A percentile compares a stretch with the other conserved stretches of the same genome.
These are phyloP conservation scores for Pterostichus niger DNA, from an alignment of 2,888 invertebrate species.

Conservation along the genomic window DNA sequence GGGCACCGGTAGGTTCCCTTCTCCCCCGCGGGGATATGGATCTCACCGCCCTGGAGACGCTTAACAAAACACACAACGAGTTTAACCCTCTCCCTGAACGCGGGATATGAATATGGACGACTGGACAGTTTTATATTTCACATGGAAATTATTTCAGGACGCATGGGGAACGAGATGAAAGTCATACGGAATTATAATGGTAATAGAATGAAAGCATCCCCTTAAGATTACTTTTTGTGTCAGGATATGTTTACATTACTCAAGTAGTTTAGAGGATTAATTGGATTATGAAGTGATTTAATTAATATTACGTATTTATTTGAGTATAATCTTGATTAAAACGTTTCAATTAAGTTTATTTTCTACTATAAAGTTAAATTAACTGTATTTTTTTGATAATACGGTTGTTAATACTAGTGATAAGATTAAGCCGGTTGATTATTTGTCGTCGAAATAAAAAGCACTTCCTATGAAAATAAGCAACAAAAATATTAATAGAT, in stretches of 20 bases:
- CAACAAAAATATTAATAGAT: too few species aligned
- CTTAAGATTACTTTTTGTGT: slow-evolving; percentile 46
- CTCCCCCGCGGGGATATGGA: background rate
- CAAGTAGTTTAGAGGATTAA: background rate
- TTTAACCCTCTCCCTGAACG: background rate
- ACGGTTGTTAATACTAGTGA: too few species aligned
- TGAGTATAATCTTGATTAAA: too few species aligned
- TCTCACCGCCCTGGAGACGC: slow-evolving; percentile 22
- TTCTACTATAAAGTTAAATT: too few species aligned
- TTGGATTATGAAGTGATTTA: too few species aligned
- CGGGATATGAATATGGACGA: slow-evolving; percentile 57
- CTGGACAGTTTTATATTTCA: slow-evolving; percentile 59
- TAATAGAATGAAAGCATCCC: slow-evolving; percentile 47
- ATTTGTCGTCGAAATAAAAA: too few species aligned
- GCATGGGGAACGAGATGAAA: slow-evolving; percentile 6
- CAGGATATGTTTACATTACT: slow-evolving; percentile 34
- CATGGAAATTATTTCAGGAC: slow-evolving; percentile 47
- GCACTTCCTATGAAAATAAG: too few species aligned
- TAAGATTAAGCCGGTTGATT: too few species aligned
- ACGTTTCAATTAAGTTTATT: too few species aligned
- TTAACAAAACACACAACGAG: slow-evolving; percentile 51
- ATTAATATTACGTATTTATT: too few species aligned
- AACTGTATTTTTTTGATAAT: too few species aligned
- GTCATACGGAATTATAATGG: slow-evolving; percentile 42
- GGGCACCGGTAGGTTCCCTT: background rate